Percentiles rank a stretch among this genome's conserved stretches.
Evolutionary conservation across 2,113 vertebrate species (phyloP).

Genomic region (Pontoporia blainvillei): DNA sequence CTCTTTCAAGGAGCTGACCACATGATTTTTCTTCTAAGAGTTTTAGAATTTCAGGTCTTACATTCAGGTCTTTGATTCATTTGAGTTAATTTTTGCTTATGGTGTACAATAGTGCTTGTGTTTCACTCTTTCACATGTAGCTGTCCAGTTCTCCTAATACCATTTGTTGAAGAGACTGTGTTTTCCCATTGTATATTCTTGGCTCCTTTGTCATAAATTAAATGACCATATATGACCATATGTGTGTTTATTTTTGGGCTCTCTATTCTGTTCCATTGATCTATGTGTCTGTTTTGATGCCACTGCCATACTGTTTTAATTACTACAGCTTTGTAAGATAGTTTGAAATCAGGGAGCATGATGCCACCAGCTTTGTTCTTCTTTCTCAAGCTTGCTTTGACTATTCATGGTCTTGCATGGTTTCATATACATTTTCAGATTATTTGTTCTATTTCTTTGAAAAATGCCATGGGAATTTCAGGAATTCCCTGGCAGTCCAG

Average conservation of each 20-base stretch:
- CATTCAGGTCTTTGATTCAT: not conserved
- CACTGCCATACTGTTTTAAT: not conserved
- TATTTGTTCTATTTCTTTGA: not conserved
- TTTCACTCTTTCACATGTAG: not conserved
- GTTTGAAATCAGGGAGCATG: not conserved
- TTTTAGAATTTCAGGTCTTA: not conserved
- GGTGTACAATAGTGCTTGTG: not conserved
- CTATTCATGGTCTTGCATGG: not conserved
- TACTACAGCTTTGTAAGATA: not conserved
- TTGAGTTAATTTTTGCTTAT: not conserved
- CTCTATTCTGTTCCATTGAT: not conserved
- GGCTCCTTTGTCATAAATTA: not conserved
- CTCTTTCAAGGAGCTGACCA: not conserved
- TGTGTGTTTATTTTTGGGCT: not conserved
- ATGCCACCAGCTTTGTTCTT: not conserved
- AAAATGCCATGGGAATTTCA: not conserved
- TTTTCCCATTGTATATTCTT: not conserved
- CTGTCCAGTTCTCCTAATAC: not conserved
- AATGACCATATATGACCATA: not conserved
- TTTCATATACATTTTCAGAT: not conserved
- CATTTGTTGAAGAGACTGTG: not conserved
- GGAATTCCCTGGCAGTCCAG: no score
- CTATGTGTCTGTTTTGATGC: not conserved
- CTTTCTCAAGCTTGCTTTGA: not conserved
- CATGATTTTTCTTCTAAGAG: not conserved